Conservation (phyloP, 2,113 vertebrate species). For the Myxocyprinus asiaticus region DNA sequence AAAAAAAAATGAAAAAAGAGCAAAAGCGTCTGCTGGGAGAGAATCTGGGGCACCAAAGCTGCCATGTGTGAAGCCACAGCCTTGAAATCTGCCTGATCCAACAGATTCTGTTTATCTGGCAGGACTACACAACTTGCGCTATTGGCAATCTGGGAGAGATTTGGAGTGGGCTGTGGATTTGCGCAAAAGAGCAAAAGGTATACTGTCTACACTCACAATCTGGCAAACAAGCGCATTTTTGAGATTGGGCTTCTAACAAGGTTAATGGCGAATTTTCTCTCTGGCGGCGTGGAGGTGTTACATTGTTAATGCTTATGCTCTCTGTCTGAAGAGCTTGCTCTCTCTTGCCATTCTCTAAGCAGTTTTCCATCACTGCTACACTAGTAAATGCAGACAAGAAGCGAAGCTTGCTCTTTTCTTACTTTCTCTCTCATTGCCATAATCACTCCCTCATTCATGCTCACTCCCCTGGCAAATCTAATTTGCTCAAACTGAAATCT, state of each 20-base stretch:
- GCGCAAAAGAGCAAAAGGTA: conserved; percentile 67
- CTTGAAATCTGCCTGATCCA: conserved; percentile 77
- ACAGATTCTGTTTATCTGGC: conserved; percentile 81
- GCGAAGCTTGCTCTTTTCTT: conserved; percentile 1
- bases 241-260: conserved; percentile 67
- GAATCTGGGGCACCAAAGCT: conserved; percentile 34
- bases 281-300: conserved; percentile 55
- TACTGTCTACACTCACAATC: conserved; percentile 70
- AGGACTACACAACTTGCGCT: conserved; percentile 59
- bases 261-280: conserved; percentile 71
- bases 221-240: conserved; percentile 66
- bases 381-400: no score
- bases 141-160: conserved; percentile 76
- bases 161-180: conserved; percentile 74
- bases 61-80: conserved; percentile 73
- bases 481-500: background rate
- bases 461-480: background rate
- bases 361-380: background rate
- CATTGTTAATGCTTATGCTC: conserved; percentile 58
- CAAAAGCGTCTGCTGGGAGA: conserved; percentile 3
- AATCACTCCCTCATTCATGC: background rate
- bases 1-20: conserved; percentile 7
- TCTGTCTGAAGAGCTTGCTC: conserved; percentile 20
- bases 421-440: background rate
- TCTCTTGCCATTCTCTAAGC: background rate